Evolutionary conservation across 1,140 invertebrate species (phyloP).

Genomic region (Lordiphosa collinella): DNA sequence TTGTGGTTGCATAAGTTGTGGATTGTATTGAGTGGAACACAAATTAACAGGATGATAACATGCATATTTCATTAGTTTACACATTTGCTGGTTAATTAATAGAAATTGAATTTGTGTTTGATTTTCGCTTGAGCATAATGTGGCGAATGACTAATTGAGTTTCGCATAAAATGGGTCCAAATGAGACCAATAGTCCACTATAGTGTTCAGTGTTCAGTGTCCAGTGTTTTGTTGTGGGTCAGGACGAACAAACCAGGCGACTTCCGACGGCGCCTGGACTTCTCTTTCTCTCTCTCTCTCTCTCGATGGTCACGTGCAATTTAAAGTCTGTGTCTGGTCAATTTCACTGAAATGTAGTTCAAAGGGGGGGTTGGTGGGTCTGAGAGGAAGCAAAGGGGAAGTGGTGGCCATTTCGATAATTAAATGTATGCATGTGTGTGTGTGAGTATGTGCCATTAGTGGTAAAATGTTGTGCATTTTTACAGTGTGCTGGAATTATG

Average conservation of each 20-base stretch:
- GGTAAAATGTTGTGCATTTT: slow-evolving; percentile 77
- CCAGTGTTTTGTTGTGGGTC: slow-evolving; percentile 1
- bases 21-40: no score
- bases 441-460: slow-evolving; percentile 59
- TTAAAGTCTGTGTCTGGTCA: slow-evolving; percentile 51
- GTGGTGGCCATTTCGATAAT: slow-evolving; percentile 68
- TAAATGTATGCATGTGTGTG: slow-evolving; percentile 56
- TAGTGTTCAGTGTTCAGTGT: not conserved
- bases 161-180: slow-evolving; percentile 24
- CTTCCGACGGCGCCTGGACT: slow-evolving; percentile 15
- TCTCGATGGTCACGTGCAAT: slow-evolving; percentile 25
- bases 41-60: not conserved
- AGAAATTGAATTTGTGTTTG: slow-evolving; percentile 40
- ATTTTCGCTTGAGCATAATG: slow-evolving; percentile 30
- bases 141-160: slow-evolving; percentile 48
- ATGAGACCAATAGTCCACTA: slow-evolving; percentile 6
- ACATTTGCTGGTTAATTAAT: slow-evolving; percentile 29
- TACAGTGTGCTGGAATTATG: slow-evolving; percentile 75
- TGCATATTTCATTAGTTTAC: slow-evolving; percentile 3
- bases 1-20: no score
- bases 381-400: not conserved
- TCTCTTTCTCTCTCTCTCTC: not conserved
- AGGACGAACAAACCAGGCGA: not conserved
- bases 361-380: slow-evolving; percentile 24
- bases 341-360: slow-evolving; percentile 59